Percentiles rank a stretch among this genome's conserved stretches.
Conservation (phyloP, 2,888 invertebrate genomes). For the Pandemis heparana region DNA sequence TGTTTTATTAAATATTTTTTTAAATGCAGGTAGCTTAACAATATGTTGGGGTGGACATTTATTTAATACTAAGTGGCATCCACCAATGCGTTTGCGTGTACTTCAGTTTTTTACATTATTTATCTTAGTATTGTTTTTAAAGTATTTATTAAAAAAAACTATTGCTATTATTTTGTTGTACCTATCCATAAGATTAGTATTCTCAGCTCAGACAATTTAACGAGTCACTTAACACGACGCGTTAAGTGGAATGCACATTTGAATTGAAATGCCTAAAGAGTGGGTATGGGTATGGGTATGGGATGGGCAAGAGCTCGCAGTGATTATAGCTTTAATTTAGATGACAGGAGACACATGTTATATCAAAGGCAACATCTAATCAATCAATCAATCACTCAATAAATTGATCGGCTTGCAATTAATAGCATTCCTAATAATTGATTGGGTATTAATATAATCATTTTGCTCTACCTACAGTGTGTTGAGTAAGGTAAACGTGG, state of each 20-base stretch:
- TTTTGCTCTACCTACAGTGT: not conserved
- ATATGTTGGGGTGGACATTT: not conserved
- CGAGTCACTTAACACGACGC: not conserved
- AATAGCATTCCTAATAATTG: not conserved
- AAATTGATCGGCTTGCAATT: slow-evolving; percentile 9
- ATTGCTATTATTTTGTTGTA: too few species aligned
- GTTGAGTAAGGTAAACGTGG: not conserved
- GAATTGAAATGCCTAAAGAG: not conserved
- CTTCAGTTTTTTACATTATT: too few species aligned
- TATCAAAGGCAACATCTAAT: not conserved
- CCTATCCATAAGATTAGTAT: not conserved
- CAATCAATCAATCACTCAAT: slow-evolving; percentile 13
- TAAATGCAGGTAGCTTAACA: not conserved
- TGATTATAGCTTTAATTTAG: slow-evolving; percentile 10
- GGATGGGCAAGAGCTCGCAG: not conserved
- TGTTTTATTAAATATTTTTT: slow-evolving; percentile 8
- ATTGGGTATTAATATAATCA: not conserved
- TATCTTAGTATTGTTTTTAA: too few species aligned
- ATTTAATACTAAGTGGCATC: not conserved
- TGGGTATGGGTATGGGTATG: not conserved
- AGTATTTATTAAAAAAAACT: too few species aligned
- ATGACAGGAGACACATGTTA: not conserved
- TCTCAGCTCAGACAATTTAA: not conserved
- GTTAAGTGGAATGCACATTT: slow-evolving; percentile 7
- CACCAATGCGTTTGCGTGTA: too few species aligned